Percentiles rank a stretch among this genome's conserved stretches.
Evolutionary conservation across 2,888 invertebrate genomes (phyloP).

Genomic region (Coenonympha glycerion): DNA sequence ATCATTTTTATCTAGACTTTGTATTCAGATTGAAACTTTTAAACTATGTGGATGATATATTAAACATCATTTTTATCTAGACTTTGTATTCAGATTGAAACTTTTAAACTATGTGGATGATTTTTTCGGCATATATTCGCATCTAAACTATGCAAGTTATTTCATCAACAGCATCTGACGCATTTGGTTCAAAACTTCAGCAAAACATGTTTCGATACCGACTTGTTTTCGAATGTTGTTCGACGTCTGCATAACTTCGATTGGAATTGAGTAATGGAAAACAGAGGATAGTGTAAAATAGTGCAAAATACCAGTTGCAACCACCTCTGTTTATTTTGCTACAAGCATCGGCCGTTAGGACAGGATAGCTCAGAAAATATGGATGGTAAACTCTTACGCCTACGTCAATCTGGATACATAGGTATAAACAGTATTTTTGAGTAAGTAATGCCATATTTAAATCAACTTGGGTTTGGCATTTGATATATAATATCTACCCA

Average conservation of each 20-base stretch:
- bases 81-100: no score
- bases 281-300: conserved; percentile 11
- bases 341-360: background rate
- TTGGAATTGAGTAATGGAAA: conserved; percentile 20
- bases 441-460: no score
- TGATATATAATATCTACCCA: no score
- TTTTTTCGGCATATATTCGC: background rate
- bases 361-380: background rate
- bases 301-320: conserved; percentile 1
- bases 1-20: no score
- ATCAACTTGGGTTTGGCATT: no score
- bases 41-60: no score
- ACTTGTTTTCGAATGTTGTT: conserved; percentile 20
- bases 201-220: conserved; percentile 27
- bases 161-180: conserved; percentile 21
- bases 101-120: background rate
- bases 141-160: conserved; percentile 6
- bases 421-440: background rate
- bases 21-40: no score
- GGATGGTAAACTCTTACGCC: background rate
- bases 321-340: background rate
- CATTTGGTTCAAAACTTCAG: conserved; percentile 30
- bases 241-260: conserved; percentile 20
- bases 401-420: background rate
- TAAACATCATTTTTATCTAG: no score